These are phyloP conservation scores for Hirtodrosophila confusa DNA, from an alignment of 2,888 invertebrate genomes.

Conservation along the genomic window DNA sequence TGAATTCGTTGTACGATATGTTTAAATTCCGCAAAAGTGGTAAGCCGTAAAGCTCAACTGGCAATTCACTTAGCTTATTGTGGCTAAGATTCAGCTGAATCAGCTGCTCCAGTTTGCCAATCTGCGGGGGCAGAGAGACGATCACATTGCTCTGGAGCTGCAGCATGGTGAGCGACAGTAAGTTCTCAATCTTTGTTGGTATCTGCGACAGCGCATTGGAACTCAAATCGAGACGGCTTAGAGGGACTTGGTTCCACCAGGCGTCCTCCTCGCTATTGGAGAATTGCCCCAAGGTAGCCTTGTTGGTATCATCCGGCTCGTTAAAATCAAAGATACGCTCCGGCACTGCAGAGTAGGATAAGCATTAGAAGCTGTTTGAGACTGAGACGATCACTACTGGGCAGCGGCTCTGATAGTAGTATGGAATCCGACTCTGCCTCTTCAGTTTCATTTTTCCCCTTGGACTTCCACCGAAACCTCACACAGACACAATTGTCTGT, in stretches of 20 bases:
- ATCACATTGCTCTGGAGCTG: constrained; percentile 94
- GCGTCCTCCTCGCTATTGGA: constrained; percentile 86
- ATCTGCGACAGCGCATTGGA: constrained; percentile 88
- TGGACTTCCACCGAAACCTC: constrained; percentile 44
- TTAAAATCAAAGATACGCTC: constrained; percentile 90
- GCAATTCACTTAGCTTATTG: constrained; percentile 88
- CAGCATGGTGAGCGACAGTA: constrained; percentile 88
- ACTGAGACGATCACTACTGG: constrained; percentile 42
- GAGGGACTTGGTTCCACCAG: constrained; percentile 94
- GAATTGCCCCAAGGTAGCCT: constrained; percentile 85
- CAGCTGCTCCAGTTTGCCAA: constrained; percentile 89
- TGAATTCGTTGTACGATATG: constrained; percentile 90
- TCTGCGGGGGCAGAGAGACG: constrained; percentile 88
- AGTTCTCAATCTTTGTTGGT: constrained; percentile 87
- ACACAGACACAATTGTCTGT: background rate
- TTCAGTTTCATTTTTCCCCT: background rate
- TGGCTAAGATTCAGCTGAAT: constrained; percentile 88
- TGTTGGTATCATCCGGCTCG: constrained; percentile 87
- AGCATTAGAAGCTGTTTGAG: constrained; percentile 1
- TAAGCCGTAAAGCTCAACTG: constrained; percentile 88
- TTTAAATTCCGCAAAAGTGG: constrained; percentile 89
- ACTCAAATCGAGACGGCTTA: constrained; percentile 91
- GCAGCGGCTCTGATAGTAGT: constrained; percentile 57
- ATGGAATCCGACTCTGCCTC: constrained; percentile 60
- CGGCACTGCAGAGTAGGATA: constrained; percentile 86